phyloP scores from a whole-genome alignment of 2,113 vertebrate species.

The Camarhynchus parvulus region DNA sequence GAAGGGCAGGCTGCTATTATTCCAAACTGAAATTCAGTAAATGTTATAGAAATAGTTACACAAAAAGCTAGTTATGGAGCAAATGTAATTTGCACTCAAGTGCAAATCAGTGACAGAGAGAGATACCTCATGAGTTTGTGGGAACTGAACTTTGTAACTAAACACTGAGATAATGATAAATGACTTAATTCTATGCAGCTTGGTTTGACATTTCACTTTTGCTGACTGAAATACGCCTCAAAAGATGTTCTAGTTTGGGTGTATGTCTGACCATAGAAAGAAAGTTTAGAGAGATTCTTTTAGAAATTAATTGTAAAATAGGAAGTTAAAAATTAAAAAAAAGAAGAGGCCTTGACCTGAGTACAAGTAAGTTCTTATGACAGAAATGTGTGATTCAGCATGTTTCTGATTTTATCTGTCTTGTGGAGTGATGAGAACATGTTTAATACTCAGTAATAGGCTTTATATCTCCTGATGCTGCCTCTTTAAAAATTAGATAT shows the following conservation, averaged over 20 bases:
- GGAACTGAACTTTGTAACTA: neutral
- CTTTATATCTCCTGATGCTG: neutral
- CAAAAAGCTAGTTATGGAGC: neutral
- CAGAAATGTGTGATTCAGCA: neutral
- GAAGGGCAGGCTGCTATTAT: neutral
- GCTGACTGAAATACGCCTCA: neutral
- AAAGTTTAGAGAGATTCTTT: neutral
- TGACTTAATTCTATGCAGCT: neutral
- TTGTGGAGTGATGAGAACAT: neutral
- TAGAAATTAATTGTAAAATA: neutral
- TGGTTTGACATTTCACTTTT: neutral
- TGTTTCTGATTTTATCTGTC: neutral
- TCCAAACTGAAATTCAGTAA: neutral
- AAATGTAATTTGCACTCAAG: neutral
- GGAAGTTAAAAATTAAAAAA: neutral
- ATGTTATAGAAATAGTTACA: neutral
- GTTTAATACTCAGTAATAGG: neutral
- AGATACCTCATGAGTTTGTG: rapidly evolving
- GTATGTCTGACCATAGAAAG: neutral
- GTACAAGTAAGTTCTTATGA: neutral
- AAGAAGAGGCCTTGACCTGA: neutral
- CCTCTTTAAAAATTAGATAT: neutral
- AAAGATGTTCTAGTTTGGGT: neutral
- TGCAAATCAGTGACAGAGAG: neutral
- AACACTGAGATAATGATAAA: neutral